Evolutionary conservation across 2,797 vertebrate genomes (phyloP), one percentile per base, ranked within the genome.

Genomic region (Cyclura pinguis): DNA sequence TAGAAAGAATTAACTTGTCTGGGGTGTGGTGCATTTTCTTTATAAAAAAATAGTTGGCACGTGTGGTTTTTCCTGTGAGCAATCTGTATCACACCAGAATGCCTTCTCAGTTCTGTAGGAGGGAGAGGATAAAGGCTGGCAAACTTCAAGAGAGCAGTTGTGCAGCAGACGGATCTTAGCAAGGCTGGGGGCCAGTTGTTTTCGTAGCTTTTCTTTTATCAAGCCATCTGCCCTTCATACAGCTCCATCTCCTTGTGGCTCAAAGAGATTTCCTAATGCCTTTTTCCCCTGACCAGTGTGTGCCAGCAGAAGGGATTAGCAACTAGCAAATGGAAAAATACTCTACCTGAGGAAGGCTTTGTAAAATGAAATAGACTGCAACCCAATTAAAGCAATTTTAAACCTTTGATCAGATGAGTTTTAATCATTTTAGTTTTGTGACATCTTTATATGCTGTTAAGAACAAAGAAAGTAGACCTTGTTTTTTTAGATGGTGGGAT

Each of bases 111-210:
- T 84, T 77, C 16, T 59, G 47, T 72, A 90, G 80, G 73, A 57
- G 90, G 76, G 12, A 13, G 4, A 86, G 27, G 62, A 89, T 64
- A 87, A 92, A 90, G 88, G 12, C 57, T 86, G 74, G 62, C 38
- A 87, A 91, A 84, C 88, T 94, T 91, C 80, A 93, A 84, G 90
- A 91, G 72, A 82, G 73, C 91, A 95, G 74, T 82, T 88, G 18
- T 90, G 42, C 64, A 87, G 78, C 91, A 91, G 85, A 82, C 85
- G 38, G 24, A 67, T 88, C 76, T 91, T 87, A 78, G 85, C 14
- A 81, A 88, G 73, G 42, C 74, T 69, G n/a, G 0, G 67, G 16
- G 0, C 80, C 85, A 50, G 42, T 93, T 91, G 81, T 62, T 92
- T 95, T 90, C 88, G 73, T 90, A 91, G 80, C 27, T 92, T 91